Evolutionary conservation across 2,113 vertebrate species (phyloP), one percentile per base, ranked within the genome.

Genomic region (Reinhardtius hippoglossoides): DNA sequence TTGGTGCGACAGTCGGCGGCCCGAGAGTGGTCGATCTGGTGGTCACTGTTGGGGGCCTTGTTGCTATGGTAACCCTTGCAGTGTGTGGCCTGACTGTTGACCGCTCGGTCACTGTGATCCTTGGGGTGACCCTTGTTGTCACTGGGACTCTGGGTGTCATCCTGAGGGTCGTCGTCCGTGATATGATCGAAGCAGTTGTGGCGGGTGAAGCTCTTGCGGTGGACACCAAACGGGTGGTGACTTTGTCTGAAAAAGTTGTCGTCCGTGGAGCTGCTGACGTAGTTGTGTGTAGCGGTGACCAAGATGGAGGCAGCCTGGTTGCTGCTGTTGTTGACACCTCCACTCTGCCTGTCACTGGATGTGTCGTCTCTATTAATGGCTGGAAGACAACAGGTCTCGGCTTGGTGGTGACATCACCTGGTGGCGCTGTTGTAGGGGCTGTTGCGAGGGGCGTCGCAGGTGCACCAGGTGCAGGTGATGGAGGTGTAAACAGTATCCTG

Each of bases 201-300:
- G 71, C 4, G 0, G 80, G 15, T 12, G 83, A 64, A 60, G 84
- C 50, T 75, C 68, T 79, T 16, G 67, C 21, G n/a, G 78, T 75
- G 10, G 91, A 89, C 26, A 86, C 83, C 54, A 87, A 26, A 14
- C 46, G 78, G 26, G 90, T 92, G 64, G 91, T 90, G 59, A 84
- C 79, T 71, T 35, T 86, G 15, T 92, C 91, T 5, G 56, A 57
- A 37, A 65, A 9, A 6, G 84, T 86, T 1, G 88, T 87, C n/a
- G 80, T 67, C 20, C 55, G 74, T 10, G 73, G 71, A 59, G 71
- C 16, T 23, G 56, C 16, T n/a, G 81, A 80, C 9, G 73, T 84
- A 4, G 74, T 86, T 15, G 82, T 87, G 66, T 42, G 56, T 5
- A 74, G 24, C 2, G 70, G 62, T 15, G 82, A 78, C 68, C 27